Evolutionary conservation across 2,113 vertebrate genomes (phyloP), one percentile per base, ranked within the genome.

Genomic region (Planiliza haematocheilus): DNA sequence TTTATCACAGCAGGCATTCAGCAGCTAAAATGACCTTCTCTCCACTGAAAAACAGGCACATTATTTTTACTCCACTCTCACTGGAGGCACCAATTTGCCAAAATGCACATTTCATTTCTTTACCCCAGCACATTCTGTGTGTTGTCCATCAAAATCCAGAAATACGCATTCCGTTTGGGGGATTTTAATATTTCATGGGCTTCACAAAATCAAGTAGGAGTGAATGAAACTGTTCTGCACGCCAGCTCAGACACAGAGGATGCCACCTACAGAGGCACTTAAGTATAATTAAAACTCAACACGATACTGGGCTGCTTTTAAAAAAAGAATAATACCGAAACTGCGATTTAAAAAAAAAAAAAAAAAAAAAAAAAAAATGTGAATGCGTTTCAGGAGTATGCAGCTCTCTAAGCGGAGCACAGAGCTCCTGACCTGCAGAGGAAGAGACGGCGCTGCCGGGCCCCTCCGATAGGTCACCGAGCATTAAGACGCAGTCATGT

Each of bases 391-490:
- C 34, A n/a, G 24, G 12, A 36, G 45, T 53, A 24, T 53, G n/a
- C 24, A 30, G 24, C 24, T 30, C 24, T 70, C 7, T 57, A 7
- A 38, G 42, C 55, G 20, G 50, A 30, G 41, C 58, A 34, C 13
- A 38, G 18, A 42, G 59, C 63, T 72, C 36, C 42, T 58, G 72
- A 30, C 7, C 53, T 7, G 34, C 39, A 58, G 48, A 21, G 10
- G 2, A 16, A 42, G 76, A 68, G 48, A 57, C 42, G 58, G 50
- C 39, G 82, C 91, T 86, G 68, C 58, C 52, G 85, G 89, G 85
- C 71, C 45, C 56, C 61, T 74, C 56, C 49, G 75, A 83, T 37
- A 86, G 92, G 90, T 92, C 92, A 93, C n/a, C 63, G 86, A 85
- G 91, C 92, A 83, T 90, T 72, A 53, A 76, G 76, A 59, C 6